These are phyloP conservation scores for Cheilosia scutellata DNA, from an alignment of 2,888 invertebrate genomes.

Conservation along the genomic window DNA sequence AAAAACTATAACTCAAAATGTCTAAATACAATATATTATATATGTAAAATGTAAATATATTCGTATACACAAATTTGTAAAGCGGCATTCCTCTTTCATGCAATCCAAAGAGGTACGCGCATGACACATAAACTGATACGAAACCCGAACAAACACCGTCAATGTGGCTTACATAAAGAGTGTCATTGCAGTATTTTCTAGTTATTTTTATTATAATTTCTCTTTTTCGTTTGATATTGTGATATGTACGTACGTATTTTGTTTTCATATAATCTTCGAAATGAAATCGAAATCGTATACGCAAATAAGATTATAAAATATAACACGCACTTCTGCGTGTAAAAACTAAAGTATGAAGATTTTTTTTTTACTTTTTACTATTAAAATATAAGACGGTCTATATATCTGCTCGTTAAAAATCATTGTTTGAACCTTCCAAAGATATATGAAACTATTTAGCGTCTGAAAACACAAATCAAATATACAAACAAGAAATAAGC, in stretches of 20 bases:
- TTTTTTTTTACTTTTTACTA: conserved; percentile 23
- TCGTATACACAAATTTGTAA: background rate
- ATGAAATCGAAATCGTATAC: conserved; percentile 4
- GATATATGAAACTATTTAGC: conserved; percentile 20
- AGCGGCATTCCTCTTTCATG: conserved; percentile 42
- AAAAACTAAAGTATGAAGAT: conserved; percentile 17
- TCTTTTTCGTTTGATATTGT: conserved; percentile 58
- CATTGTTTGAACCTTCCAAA: conserved; percentile 29
- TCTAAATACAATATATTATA: conserved; percentile 13
- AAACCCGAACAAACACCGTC: conserved; percentile 15
- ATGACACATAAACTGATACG: conserved; percentile 4
- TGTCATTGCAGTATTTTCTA: conserved; percentile 53
- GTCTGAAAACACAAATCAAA: conserved; percentile 3
- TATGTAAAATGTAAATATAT: conserved; percentile 18
- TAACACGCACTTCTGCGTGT: conserved; percentile 10
- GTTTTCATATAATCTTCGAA: conserved; percentile 23
- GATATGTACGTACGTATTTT: conserved; percentile 42
- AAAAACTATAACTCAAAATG: background rate
- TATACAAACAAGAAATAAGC: background rate
- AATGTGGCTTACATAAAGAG: conserved; percentile 36
- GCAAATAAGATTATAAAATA: conserved; percentile 28
- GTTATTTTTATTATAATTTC: conserved; percentile 26
- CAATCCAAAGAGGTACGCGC: conserved; percentile 28
- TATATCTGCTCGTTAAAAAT: conserved; percentile 1
- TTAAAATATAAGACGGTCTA: conserved; percentile 20